Evolutionary conservation across 2,888 invertebrate genomes (phyloP).

Genomic region (Eupithecia vulgata): DNA sequence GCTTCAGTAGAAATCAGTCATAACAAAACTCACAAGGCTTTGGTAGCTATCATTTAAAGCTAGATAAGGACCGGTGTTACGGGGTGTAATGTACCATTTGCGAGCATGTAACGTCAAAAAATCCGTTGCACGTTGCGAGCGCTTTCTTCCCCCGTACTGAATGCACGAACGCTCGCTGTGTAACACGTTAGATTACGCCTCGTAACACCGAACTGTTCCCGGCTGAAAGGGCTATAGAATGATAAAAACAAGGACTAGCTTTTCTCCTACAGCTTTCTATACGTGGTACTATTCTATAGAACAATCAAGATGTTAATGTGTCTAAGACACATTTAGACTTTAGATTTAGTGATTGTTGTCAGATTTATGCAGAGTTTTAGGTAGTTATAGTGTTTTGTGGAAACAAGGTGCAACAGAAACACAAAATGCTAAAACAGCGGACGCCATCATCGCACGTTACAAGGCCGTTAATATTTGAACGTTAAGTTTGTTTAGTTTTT

Average conservation of each 20-base stretch:
- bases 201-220: no score
- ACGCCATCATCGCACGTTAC: neutral
- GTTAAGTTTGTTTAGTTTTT: neutral
- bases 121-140: no score
- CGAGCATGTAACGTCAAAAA: no score
- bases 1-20: neutral
- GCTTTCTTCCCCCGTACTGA: no score
- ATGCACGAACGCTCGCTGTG: no score
- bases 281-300: neutral
- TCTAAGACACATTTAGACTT: neutral
- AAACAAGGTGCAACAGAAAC: slow-evolving; percentile 2
- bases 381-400: slow-evolving; percentile 3
- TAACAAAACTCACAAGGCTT: no score
- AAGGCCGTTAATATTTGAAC: neutral
- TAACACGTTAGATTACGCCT: no score
- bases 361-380: neutral
- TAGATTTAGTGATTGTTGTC: neutral
- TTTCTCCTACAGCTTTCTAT: neutral
- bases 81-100: no score
- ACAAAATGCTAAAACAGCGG: neutral
- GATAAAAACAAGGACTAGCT: neutral
- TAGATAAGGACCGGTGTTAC: no score
- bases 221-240: neutral
- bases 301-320: neutral
- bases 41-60: neutral